Percentiles rank a stretch among this genome's conserved stretches.
phyloP scores from a whole-genome alignment of 2,888 invertebrate species.

The Tridacna crocea region DNA sequence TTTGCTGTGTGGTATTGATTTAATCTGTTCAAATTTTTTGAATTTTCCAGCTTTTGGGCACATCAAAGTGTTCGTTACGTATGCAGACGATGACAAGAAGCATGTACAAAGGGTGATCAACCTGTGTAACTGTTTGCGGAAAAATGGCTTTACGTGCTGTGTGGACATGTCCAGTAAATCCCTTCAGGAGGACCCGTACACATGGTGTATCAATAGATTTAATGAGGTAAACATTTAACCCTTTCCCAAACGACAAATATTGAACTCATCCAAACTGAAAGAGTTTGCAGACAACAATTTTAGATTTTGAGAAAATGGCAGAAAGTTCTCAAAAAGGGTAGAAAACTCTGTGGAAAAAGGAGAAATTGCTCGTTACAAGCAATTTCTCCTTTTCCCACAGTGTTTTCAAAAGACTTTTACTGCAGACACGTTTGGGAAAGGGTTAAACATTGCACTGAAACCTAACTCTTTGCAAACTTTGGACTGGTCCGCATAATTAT shows the following conservation, averaged over 20 bases:
- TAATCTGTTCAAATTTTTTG: no score
- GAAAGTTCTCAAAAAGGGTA: no score
- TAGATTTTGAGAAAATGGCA: no score
- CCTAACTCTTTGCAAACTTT: no score
- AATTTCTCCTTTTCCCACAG: no score
- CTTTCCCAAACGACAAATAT: background rate
- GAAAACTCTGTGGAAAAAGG: no score
- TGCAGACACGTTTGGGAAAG: no score
- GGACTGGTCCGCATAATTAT: no score
- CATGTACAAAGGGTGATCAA: slow-evolving; percentile 74
- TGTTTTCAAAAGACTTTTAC: no score
- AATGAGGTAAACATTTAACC: slow-evolving; percentile 58
- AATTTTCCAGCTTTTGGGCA: slow-evolving; percentile 72
- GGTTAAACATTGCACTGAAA: no score
- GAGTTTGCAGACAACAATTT: background rate
- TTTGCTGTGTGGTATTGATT: background rate
- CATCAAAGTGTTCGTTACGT: slow-evolving; percentile 79
- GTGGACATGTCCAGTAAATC: slow-evolving; percentile 70
- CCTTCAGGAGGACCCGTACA: slow-evolving; percentile 56
- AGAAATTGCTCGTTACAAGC: no score
- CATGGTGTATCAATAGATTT: slow-evolving; percentile 68
- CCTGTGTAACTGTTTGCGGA: slow-evolving; percentile 75
- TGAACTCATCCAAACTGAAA: background rate
- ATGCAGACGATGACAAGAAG: slow-evolving; percentile 71
- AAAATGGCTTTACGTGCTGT: slow-evolving; percentile 77